phyloP scores from a whole-genome alignment of 2,888 invertebrate genomes.

The Polietes domitor region DNA sequence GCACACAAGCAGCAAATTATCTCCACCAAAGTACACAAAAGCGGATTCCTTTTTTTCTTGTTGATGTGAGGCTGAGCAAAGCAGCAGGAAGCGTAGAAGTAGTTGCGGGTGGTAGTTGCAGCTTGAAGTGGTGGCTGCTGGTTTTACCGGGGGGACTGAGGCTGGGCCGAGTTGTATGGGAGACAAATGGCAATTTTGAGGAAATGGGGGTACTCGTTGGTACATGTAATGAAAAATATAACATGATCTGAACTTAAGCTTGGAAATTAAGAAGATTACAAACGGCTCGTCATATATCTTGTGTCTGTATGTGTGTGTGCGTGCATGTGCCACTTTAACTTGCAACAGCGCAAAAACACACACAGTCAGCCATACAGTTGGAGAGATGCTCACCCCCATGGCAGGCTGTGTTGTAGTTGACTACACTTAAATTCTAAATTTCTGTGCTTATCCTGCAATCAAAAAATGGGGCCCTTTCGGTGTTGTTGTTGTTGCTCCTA shows the following conservation, averaged over 20 bases:
- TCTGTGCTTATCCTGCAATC: conserved; percentile 34
- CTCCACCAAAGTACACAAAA: conserved; percentile 35
- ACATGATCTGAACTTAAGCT: conserved; percentile 49
- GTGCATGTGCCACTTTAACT: conserved; percentile 7
- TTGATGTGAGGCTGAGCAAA: background rate
- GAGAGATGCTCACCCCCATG: background rate
- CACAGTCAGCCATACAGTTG: background rate
- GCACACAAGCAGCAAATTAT: conserved; percentile 34
- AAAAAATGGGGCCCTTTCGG: background rate
- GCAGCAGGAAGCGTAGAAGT: background rate
- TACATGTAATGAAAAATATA: conserved; percentile 47
- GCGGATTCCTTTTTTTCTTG: conserved; percentile 5
- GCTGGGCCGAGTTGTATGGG: background rate
- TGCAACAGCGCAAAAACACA: background rate
- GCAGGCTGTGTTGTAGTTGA: background rate
- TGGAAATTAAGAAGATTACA: conserved; percentile 63
- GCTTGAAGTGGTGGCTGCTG: too few species aligned
- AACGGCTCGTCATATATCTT: conserved; percentile 58
- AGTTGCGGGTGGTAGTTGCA: too few species aligned
- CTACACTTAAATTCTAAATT: conserved; percentile 21
- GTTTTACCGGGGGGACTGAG: too few species aligned
- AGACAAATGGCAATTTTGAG: conserved; percentile 14
- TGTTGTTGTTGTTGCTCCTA: background rate
- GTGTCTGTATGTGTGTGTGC: background rate
- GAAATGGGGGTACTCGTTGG: conserved; percentile 10